These are phyloP conservation scores for Pandemis corylana DNA, from an alignment of 2,888 invertebrate genomes.

Conservation along the genomic window DNA sequence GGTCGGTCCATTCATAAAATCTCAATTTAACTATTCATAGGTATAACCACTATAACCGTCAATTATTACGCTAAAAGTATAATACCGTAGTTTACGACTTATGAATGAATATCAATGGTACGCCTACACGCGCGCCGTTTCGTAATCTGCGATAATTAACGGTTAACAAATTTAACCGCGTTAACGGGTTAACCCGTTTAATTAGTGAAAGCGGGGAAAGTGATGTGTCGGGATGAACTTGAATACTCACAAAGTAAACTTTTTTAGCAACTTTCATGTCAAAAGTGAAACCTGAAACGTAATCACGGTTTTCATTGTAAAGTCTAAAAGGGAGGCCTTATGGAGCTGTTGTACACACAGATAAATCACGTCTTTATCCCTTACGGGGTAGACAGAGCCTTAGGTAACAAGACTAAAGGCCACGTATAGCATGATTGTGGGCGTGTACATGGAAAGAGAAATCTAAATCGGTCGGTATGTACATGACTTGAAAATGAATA, in stretches of 20 bases:
- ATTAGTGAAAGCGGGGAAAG: conserved; percentile 29
- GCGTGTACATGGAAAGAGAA: too few species aligned
- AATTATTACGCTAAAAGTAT: not conserved
- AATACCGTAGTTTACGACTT: not conserved
- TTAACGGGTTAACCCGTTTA: conserved; percentile 31
- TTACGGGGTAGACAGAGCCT: too few species aligned
- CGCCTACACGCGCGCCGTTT: conserved; percentile 20
- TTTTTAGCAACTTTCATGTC: not conserved
- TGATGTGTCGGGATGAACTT: not conserved
- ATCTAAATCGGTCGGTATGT: too few species aligned
- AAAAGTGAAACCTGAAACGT: too few species aligned
- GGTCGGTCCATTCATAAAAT: not conserved
- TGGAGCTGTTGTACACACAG: too few species aligned
- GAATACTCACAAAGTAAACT: not conserved
- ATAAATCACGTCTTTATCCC: too few species aligned
- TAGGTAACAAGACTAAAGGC: too few species aligned
- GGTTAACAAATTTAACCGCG: conserved; percentile 31
- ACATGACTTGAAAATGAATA: too few species aligned
- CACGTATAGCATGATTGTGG: too few species aligned
- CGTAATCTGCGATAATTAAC: conserved; percentile 19
- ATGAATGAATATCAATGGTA: conserved; percentile 15
- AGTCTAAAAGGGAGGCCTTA: too few species aligned
- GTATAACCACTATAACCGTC: too few species aligned
- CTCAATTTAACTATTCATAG: not conserved
- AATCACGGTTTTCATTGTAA: too few species aligned